Conservation (phyloP, 1,140 invertebrate species). For the Danaus melanippus region DNA sequence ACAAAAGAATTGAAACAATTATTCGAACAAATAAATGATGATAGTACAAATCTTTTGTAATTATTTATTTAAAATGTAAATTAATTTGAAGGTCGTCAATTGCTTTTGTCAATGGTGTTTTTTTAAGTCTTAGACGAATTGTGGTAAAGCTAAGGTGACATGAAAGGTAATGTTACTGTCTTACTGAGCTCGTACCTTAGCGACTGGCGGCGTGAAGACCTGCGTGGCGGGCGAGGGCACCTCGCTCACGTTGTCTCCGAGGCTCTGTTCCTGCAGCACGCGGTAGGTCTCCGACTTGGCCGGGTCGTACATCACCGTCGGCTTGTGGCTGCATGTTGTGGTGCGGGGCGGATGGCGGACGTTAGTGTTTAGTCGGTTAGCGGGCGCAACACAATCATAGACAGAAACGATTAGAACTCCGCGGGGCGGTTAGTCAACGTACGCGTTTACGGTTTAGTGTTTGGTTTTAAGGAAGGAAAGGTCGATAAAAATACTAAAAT, state of each 20-base stretch:
- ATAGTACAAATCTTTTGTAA: too few species aligned
- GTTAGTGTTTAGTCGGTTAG: constrained; percentile 67
- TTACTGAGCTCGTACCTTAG: constrained; percentile 42
- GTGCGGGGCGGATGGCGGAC: constrained; percentile 45
- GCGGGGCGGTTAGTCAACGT: constrained; percentile 40
- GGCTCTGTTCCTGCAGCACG: constrained; percentile 83
- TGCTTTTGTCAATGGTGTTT: too few species aligned
- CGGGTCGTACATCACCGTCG: constrained; percentile 84
- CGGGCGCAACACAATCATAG: constrained; percentile 53
- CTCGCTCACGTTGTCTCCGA: constrained; percentile 77
- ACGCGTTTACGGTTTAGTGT: constrained; percentile 55
- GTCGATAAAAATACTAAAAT: constrained; percentile 82
- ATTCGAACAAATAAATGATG: too few species aligned
- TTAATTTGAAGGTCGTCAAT: too few species aligned
- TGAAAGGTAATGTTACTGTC: too few species aligned
- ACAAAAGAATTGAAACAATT: too few species aligned
- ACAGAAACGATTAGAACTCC: constrained; percentile 45
- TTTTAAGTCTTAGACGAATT: too few species aligned
- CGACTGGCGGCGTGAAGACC: constrained; percentile 79
- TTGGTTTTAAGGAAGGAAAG: constrained; percentile 86
- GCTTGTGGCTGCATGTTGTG: constrained; percentile 72
- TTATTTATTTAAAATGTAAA: too few species aligned
- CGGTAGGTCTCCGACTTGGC: constrained; percentile 88
- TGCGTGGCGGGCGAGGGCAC: constrained; percentile 78
- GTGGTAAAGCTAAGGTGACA: too few species aligned